Evolutionary conservation across 1,140 invertebrate species (phyloP).

Genomic region (Parasteatoda tepidariorum): DNA sequence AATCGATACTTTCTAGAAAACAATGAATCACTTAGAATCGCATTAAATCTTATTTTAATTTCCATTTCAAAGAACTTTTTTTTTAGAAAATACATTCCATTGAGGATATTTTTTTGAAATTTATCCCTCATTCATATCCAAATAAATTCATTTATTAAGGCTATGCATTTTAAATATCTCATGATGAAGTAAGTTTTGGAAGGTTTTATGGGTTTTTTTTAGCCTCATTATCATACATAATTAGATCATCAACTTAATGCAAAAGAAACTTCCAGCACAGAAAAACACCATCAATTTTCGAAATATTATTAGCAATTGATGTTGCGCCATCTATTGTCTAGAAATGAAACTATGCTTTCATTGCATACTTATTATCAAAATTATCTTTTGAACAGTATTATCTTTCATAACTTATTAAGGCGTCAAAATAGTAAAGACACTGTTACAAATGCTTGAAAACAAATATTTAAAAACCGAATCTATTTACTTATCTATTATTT

Average conservation of each 20-base stretch:
- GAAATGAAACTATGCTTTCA: neutral
- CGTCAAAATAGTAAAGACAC: neutral
- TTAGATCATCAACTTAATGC: constrained; percentile 59
- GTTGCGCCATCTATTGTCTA: constrained; percentile 14
- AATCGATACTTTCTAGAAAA: too few species aligned
- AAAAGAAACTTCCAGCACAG: constrained; percentile 1
- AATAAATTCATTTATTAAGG: neutral
- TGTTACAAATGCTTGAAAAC: too few species aligned
- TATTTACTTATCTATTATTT: too few species aligned
- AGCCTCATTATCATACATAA: constrained; percentile 43
- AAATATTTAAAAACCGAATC: too few species aligned
- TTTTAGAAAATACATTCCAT: too few species aligned
- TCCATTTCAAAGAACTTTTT: too few species aligned
- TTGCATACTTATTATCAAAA: neutral
- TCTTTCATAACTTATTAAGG: neutral
- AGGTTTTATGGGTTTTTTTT: neutral
- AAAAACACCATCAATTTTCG: constrained; percentile 1
- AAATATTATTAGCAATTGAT: neutral
- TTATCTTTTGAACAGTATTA: neutral
- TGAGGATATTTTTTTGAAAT: too few species aligned
- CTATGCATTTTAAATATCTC: constrained; percentile 26
- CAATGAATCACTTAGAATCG: too few species aligned
- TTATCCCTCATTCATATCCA: too few species aligned
- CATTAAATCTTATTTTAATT: too few species aligned
- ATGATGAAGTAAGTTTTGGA: constrained; percentile 1